Percentiles rank a stretch among this genome's conserved stretches.
phyloP scores from a whole-genome alignment of 2,797 vertebrate genomes.

The Kryptolebias ocellatus region DNA sequence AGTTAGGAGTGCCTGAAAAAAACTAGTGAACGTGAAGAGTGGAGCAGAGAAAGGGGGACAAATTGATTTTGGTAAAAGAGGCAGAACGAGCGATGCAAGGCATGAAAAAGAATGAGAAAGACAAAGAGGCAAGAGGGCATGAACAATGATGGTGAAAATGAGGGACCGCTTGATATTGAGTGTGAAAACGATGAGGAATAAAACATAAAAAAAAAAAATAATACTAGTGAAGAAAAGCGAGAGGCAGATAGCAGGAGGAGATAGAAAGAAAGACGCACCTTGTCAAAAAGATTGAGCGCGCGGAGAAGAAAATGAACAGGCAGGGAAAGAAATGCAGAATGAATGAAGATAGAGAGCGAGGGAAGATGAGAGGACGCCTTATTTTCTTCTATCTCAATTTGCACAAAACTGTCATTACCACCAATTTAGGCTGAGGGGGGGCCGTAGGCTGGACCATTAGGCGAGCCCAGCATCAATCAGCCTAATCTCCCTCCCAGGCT shows the following conservation, averaged over 20 bases:
- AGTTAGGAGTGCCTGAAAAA: slow-evolving; percentile 40
- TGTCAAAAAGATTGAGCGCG: slow-evolving; percentile 49
- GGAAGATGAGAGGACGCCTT: slow-evolving; percentile 57
- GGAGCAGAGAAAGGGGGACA: slow-evolving; percentile 22
- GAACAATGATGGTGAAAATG: slow-evolving; percentile 34
- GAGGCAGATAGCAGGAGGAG: slow-evolving; percentile 13
- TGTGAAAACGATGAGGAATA: slow-evolving; percentile 25
- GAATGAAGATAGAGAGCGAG: slow-evolving; percentile 58
- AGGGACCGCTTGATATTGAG: slow-evolving; percentile 31
- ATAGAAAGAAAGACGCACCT: slow-evolving; percentile 28
- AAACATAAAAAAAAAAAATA: background rate
- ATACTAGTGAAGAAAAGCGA: slow-evolving; percentile 12
- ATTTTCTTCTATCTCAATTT: slow-evolving; percentile 81
- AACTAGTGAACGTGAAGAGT: slow-evolving; percentile 20
- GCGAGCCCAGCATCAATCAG: slow-evolving; percentile 81
- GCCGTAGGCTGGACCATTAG: slow-evolving; percentile 84
- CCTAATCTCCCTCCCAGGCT: slow-evolving; percentile 82
- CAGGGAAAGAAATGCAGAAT: slow-evolving; percentile 28
- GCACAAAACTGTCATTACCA: slow-evolving; percentile 89
- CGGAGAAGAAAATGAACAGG: slow-evolving; percentile 36
- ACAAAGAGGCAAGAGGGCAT: slow-evolving; percentile 29
- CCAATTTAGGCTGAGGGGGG: slow-evolving; percentile 75
- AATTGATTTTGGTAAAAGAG: slow-evolving; percentile 49
- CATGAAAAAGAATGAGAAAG: slow-evolving; percentile 24
- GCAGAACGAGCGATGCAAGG: slow-evolving; percentile 23